Percentiles rank a stretch among this genome's conserved stretches.
phyloP scores from a whole-genome alignment of 2,888 invertebrate species.

The Meiosimyza platycephala region DNA sequence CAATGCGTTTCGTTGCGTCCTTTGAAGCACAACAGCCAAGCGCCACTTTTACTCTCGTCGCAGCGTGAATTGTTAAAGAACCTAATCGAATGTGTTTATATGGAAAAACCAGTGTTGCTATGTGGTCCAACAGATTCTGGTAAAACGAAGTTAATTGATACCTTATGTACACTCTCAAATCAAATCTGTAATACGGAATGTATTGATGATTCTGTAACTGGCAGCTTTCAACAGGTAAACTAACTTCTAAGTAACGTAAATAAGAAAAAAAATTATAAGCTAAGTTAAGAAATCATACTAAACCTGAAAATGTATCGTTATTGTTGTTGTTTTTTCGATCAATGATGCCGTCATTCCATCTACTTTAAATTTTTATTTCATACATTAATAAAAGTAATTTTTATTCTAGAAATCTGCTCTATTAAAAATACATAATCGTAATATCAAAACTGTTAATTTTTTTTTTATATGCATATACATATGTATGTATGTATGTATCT shows the following conservation, averaged over 20 bases:
- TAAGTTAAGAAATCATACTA: too few relatives aligned
- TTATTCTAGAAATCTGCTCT: too few relatives aligned
- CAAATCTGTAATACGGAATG: conserved; percentile 62
- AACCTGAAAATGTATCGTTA: too few relatives aligned
- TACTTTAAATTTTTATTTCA: too few relatives aligned
- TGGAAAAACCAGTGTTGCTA: conserved; percentile 90
- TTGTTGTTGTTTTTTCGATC: too few relatives aligned
- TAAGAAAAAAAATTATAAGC: background rate
- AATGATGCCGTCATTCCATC: too few relatives aligned
- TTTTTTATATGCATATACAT: too few relatives aligned
- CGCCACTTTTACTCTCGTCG: conserved; percentile 68
- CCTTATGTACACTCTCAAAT: conserved; percentile 63
- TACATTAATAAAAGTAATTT: too few relatives aligned
- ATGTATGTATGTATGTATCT: too few relatives aligned
- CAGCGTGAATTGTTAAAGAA: conserved; percentile 80
- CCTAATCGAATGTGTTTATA: conserved; percentile 85
- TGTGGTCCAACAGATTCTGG: conserved; percentile 66
- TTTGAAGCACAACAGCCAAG: conserved; percentile 57
- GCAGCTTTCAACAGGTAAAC: conserved; percentile 93
- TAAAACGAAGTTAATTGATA: conserved; percentile 65
- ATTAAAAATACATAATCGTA: too few relatives aligned
- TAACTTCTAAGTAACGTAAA: background rate
- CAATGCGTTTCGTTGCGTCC: conserved; percentile 50
- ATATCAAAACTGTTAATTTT: too few relatives aligned
- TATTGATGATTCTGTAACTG: conserved; percentile 70